Evolutionary conservation across 2,888 invertebrate genomes (phyloP), one percentile per base, ranked within the genome.

Genomic region (Parthenolecanium corni): DNA sequence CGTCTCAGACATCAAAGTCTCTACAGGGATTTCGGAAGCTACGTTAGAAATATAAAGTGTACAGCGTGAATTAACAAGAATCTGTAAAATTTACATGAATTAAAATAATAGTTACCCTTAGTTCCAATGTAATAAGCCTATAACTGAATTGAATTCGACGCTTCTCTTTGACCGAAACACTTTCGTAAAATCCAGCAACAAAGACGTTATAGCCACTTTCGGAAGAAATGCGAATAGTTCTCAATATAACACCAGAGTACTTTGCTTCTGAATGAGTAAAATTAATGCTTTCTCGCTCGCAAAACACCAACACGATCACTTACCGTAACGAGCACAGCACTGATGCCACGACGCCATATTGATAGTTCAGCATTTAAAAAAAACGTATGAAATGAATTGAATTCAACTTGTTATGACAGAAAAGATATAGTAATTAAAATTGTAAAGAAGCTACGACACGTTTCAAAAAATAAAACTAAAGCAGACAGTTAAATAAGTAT

Each of bases 291-390:
- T 51, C 38, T 18, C 49, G 31, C 40, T 38, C 31, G 16, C n/a
- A 21, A n/a, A 14, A 51, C 61, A 51, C 61, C 38, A 51, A 61
- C 51, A 61, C 61, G 61, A 51, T 61, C 61, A 63, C 63, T 53
- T 63, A 53, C 54, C 63, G 53, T 53, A 63, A 53, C 53, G 18
- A 63, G 53, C 54, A 46, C 63, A 63, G 47, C 63, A 54, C 38
- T 40, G 53, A 63, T 63, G 63, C 53, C 63, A 63, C 53, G 53
- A 52, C 63, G 63, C 63, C 63, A 63, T 63, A 38, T 63, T 63
- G 53, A 44, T 47, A 52, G 49, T 36, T 54, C 46, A 62, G 49
- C 61, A 40, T 36, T 38, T n/a, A 16, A 31, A 31, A 52, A 52
- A 14, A 31, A n/a, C n/a, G n/a, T 23, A 38, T 12, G 49, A 51